Conservation (phyloP, 2,113 vertebrate species). For the Pterophyllum scalare region DNA sequence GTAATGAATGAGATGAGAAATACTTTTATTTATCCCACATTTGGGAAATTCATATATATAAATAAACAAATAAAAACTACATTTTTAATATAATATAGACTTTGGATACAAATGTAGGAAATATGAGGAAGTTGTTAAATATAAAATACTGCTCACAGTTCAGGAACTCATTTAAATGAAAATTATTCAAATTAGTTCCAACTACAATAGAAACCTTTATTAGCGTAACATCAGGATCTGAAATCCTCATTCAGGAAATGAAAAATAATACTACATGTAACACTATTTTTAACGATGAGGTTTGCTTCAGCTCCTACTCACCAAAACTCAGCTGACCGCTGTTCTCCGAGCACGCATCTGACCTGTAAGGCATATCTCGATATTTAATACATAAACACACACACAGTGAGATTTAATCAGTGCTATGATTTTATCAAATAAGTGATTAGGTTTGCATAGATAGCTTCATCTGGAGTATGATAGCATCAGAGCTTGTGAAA, state of each 20-base stretch:
- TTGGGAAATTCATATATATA: no score
- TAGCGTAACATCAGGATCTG: background rate
- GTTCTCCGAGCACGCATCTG: conserved; percentile 46
- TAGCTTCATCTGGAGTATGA: background rate
- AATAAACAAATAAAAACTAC: no score
- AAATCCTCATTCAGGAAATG: background rate
- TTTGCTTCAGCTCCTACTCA: conserved; percentile 56
- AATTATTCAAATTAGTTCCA: background rate
- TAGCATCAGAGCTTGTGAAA: background rate
- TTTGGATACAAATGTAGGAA: background rate
- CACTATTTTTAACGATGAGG: background rate
- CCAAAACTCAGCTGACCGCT: conserved; percentile 62
- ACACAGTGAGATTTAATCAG: background rate
- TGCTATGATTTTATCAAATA: conserved; percentile 10
- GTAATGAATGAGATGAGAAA: background rate
- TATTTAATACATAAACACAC: background rate
- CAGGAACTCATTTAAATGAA: background rate
- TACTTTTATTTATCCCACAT: background rate
- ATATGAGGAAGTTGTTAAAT: background rate
- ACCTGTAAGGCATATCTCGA: conserved; percentile 57
- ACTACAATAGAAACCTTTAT: background rate
- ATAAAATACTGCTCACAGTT: background rate
- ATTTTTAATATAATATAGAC: no score
- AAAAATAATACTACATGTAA: background rate
- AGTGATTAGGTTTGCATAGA: conserved; percentile 25